A percentile compares a stretch with the other conserved stretches of the same genome.
Evolutionary conservation across 2,888 invertebrate species (phyloP).

Genomic region (Dromius quadrimaculatus): DNA sequence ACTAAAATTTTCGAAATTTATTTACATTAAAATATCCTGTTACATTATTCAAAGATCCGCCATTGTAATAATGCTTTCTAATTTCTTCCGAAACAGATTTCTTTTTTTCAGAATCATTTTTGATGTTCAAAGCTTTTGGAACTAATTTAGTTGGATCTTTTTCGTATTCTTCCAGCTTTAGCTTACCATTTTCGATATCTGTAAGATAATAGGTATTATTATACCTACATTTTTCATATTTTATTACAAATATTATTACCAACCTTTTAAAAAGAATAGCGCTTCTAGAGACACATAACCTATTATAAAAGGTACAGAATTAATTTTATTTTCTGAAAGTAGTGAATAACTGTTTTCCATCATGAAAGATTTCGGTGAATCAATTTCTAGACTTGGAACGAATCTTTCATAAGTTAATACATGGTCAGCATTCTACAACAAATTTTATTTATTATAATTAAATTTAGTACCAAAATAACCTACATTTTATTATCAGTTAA

Average conservation of each 20-base stretch:
- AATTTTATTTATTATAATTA: too few species aligned
- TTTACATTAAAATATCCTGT: slow-evolving; percentile 14
- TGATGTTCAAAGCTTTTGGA: slow-evolving; percentile 31
- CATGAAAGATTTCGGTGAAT: slow-evolving; percentile 21
- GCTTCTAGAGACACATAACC: slow-evolving; percentile 36
- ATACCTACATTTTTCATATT: too few species aligned
- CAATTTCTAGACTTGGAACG: slow-evolving; percentile 27
- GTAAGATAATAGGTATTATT: too few species aligned
- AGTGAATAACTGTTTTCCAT: slow-evolving; percentile 21
- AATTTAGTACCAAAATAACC: too few species aligned
- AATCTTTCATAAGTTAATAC: background rate
- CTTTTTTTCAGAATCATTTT: background rate
- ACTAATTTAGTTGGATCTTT: slow-evolving; percentile 10
- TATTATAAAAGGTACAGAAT: slow-evolving; percentile 23
- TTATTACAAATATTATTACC: background rate
- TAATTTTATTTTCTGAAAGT: slow-evolving; percentile 20
- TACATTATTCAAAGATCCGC: slow-evolving; percentile 5
- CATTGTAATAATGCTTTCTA: slow-evolving; percentile 13
- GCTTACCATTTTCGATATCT: background rate
- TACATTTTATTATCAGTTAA: too few species aligned
- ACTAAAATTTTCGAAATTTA: too few species aligned
- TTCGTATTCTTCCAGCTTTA: slow-evolving; percentile 12
- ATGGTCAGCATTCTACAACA: slow-evolving; percentile 7
- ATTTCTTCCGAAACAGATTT: slow-evolving; percentile 3
- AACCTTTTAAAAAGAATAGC: slow-evolving; percentile 7